These are phyloP conservation scores for Dicranocentrus wangi DNA, from an alignment of 2,888 invertebrate genomes.

Conservation along the genomic window DNA sequence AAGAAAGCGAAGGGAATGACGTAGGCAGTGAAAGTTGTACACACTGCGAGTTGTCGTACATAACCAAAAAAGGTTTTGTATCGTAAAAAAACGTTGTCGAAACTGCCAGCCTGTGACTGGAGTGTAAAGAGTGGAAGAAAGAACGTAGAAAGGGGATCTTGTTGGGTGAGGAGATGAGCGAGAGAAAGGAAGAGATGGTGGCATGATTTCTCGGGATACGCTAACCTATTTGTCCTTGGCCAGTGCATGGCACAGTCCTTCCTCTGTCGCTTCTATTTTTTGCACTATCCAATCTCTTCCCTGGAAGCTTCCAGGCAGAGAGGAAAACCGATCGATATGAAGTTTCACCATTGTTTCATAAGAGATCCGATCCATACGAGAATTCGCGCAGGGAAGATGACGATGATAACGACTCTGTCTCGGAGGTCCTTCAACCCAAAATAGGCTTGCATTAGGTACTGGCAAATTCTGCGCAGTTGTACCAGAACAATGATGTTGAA, in stretches of 20 bases:
- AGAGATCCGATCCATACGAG: background rate
- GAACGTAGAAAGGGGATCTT: background rate
- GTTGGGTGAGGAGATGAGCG: constrained; percentile 16
- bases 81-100: background rate
- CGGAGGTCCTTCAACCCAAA: constrained; percentile 41
- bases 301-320: constrained; percentile 41
- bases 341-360: constrained; percentile 5
- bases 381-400: background rate
- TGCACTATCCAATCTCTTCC: background rate
- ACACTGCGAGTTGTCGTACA: background rate
- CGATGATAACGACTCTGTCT: background rate
- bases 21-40: constrained; percentile 44
- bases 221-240: constrained; percentile 62
- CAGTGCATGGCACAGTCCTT: constrained; percentile 5
- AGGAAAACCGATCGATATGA: constrained; percentile 26
- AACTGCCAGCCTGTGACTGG: too few species aligned
- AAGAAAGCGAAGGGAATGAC: constrained; percentile 31
- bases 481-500: too few species aligned
- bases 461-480: too few species aligned
- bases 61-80: background rate
- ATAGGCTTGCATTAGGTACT: background rate
- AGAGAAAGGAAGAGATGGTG: constrained; percentile 15
- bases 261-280: background rate
- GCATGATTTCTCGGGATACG: constrained; percentile 42
- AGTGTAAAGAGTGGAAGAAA: background rate